Base-by-base conservation (phyloP, 1,140 invertebrate species). In the Eriosoma lanigerum region DNA sequence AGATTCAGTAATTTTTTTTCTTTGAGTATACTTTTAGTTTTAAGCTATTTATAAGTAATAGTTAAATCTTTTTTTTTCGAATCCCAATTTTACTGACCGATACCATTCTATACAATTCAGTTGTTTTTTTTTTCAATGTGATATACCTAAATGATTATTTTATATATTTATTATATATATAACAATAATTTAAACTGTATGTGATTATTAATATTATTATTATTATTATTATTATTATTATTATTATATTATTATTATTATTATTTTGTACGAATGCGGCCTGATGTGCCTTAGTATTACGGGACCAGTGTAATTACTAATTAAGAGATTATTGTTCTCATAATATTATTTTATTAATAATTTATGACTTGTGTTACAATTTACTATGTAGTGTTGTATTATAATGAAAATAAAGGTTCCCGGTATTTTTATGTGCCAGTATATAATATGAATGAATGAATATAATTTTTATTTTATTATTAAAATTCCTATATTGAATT, bases 251-350 rank as follows among this genome's bases (percentile, higher is more conserved):
- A 54, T 19, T 54, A 32, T 75, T 21, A 75, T 56, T 75, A 54
- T 75, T 75, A 54, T 75, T 75, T 78, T 78, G 56, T 78, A 78
- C 56, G 54, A 60, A 60, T 5, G 12, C 38, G 75, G 75, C 75
- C 75, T 78, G 21, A 60, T 1, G 75, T 78, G 75, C 75, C 75
- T 78, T 78, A 62, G 73, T 60, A 62, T 62, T 60, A 78, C 75
- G 75, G 75, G 75, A 78, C 75, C 75, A 78, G 75, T 78, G 75
- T 78, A 78, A 78, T 78, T 78, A 78, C 75, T 62, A 29, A 46
- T 60, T 78, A 78, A 78, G 75, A 60, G 21, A 62, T 62, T 29
- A 72, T 58, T 38, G 21, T 38, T 56, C 21, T 60, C 73, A 44
- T 58, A 48, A 48, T 50, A 44, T 12, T 13, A 66, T n/a, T n/a